Conservation (phyloP, 1,140 invertebrate genomes). For the Lepidostoma basale region DNA sequence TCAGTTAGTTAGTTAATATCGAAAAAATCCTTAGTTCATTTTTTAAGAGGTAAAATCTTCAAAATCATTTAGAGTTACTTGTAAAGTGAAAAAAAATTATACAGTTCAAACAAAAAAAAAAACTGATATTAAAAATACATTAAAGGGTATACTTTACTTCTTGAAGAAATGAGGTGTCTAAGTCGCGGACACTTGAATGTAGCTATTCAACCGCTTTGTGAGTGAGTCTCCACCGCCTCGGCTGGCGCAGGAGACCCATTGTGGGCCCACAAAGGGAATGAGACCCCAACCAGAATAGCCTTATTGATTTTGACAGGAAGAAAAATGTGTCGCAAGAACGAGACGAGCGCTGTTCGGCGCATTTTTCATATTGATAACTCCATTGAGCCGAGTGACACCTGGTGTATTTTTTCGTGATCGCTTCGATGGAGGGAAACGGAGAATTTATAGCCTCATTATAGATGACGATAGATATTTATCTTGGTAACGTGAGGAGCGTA, state of each 20-base stretch:
- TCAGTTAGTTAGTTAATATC: too few relatives aligned
- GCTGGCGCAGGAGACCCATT: constrained; percentile 15
- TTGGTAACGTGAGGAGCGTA: neutral
- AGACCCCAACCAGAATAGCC: neutral
- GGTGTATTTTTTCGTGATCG: constrained; percentile 31
- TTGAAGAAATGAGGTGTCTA: too few relatives aligned
- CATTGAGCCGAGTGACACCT: constrained; percentile 42
- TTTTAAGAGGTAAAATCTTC: too few relatives aligned
- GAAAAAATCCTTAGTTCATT: too few relatives aligned
- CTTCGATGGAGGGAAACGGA: neutral
- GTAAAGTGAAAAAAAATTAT: too few relatives aligned
- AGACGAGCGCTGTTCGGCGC: constrained; percentile 11
- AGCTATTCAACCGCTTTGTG: too few relatives aligned
- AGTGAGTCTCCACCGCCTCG: neutral
- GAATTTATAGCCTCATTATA: constrained; percentile 28
- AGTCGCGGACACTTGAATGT: too few relatives aligned
- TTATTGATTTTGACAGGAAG: constrained; percentile 42
- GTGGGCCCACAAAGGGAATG: constrained; percentile 18
- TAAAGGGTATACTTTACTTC: too few relatives aligned
- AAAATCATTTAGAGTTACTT: too few relatives aligned
- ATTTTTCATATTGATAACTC: constrained; percentile 45
- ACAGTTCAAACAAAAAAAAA: too few relatives aligned
- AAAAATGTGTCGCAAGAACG: constrained; percentile 34
- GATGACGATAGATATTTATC: constrained; percentile 20
- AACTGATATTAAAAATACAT: too few relatives aligned